A percentile compares a stretch with the other conserved stretches of the same genome.
Conservation (phyloP, 2,888 invertebrate genomes). For the Melolontha melolontha region DNA sequence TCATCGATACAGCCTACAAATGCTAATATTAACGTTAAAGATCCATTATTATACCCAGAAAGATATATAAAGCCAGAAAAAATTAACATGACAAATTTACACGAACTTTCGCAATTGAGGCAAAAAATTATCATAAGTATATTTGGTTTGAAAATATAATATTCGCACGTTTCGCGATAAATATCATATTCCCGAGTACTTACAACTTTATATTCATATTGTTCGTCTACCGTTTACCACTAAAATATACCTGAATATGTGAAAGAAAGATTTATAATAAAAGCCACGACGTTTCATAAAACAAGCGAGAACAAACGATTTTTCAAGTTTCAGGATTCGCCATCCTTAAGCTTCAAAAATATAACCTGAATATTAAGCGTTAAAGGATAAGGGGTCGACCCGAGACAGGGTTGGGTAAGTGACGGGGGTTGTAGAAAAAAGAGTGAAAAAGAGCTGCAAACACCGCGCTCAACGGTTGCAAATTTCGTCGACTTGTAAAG, state of each 20-base stretch:
- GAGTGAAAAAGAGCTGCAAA: constrained; percentile 15
- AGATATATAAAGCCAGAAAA: too few relatives aligned
- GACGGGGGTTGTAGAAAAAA: not conserved
- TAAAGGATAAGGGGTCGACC: too few relatives aligned
- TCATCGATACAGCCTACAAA: too few relatives aligned
- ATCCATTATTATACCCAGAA: too few relatives aligned
- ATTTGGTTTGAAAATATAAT: too few relatives aligned
- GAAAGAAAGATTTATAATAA: constrained; percentile 44
- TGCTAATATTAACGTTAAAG: too few relatives aligned
- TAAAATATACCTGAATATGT: constrained; percentile 37
- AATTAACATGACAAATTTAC: too few relatives aligned
- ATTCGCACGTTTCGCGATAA: too few relatives aligned
- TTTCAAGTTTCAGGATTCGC: constrained; percentile 40
- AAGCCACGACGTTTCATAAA: constrained; percentile 42
- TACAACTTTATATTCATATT: constrained; percentile 39
- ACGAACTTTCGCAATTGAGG: too few relatives aligned
- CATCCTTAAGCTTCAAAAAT: constrained; percentile 38
- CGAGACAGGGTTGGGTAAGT: not conserved
- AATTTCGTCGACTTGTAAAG: constrained; percentile 20
- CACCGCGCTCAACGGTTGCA: too few relatives aligned
- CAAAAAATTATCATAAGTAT: too few relatives aligned
- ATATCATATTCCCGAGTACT: not conserved
- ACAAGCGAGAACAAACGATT: constrained; percentile 46
- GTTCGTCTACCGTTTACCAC: not conserved
- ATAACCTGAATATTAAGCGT: constrained; percentile 43